Evolutionary conservation across 2,888 invertebrate species (phyloP), one percentile per base, ranked within the genome.

Genomic region (Nemotelus nigrinus): DNA sequence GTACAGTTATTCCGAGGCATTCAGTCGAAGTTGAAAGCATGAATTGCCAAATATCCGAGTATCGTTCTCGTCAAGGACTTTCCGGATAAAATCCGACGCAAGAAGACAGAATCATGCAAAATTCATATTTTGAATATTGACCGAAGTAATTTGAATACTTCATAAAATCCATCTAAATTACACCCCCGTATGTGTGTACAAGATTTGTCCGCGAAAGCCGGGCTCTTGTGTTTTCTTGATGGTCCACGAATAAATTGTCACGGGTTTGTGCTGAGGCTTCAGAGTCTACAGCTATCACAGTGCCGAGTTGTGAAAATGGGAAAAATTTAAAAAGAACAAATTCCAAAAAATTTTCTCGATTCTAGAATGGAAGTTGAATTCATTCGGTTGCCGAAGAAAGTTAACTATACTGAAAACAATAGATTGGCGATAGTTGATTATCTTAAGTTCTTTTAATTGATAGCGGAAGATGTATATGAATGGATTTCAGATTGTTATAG

Each of bases 141-240:
- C 7, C 39, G 44, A 5, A 58, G 44, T 45, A 10, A 57, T 72
- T 58, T 47, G 58, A 58, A 72, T 25, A 45, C 7, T n/a, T n/a
- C n/a, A 58, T 58, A 72, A 58, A 72, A 58, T 72, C 45, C 45
- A 72, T 44, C 71, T 58, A 43, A 72, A 72, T 48, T 72, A 44
- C 45, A 10, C 45, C 44, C 4, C 25, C 50, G 39, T 65, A 45
- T 6, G 44, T 39, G 58, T 43, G 25, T 25, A 39, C 39, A 39
- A 25, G n/a, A 39, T 60, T 6, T 60, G 25, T 10, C 60, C 6
- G 8, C 60, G n/a, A 25, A 50, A 50, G 50, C 50, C 8, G 6
- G 8, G 8, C 1, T 5, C 50, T 50, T 5, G 5, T 50, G 50
- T 50, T 50, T 50, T 50, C 50, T 50, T 50, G 1, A 50, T 7